phyloP scores from a whole-genome alignment of 2,797 vertebrate species.

The Halcyon chelicuti region DNA sequence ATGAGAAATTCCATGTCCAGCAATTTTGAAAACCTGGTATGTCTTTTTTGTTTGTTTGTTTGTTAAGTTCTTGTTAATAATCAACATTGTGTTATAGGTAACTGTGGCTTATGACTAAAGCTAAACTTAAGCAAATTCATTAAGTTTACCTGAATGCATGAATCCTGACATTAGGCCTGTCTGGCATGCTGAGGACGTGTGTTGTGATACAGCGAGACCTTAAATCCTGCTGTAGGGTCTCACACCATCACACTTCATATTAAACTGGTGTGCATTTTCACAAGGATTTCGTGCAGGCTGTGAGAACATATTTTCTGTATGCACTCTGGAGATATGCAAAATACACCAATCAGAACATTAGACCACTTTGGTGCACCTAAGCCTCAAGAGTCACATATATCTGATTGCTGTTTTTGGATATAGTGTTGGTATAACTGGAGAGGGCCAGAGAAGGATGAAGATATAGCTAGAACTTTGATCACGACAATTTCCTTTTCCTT shows the following conservation, averaged over 20 bases:
- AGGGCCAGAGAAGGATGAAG: neutral
- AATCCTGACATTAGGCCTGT: neutral
- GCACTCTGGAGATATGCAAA: neutral
- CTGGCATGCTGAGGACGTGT: neutral
- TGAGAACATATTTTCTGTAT: neutral
- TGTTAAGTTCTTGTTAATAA: fast-evolving
- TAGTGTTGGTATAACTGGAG: neutral
- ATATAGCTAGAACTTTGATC: neutral
- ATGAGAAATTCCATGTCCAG: neutral
- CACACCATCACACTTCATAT: neutral
- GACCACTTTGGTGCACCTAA: neutral
- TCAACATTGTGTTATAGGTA: neutral
- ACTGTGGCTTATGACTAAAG: neutral
- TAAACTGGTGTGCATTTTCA: neutral
- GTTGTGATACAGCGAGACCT: neutral
- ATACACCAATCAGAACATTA: neutral
- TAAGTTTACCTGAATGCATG: neutral
- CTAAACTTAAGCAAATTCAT: neutral
- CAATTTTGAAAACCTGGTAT: neutral
- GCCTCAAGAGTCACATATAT: neutral
- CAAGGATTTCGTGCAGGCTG: neutral
- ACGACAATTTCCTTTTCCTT: neutral
- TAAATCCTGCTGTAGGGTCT: neutral
- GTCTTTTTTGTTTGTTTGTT: neutral
- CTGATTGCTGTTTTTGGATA: neutral